Percentiles rank a stretch among this genome's conserved stretches.
phyloP scores from a whole-genome alignment of 2,888 invertebrate genomes.

The Chloroclysta siterata region DNA sequence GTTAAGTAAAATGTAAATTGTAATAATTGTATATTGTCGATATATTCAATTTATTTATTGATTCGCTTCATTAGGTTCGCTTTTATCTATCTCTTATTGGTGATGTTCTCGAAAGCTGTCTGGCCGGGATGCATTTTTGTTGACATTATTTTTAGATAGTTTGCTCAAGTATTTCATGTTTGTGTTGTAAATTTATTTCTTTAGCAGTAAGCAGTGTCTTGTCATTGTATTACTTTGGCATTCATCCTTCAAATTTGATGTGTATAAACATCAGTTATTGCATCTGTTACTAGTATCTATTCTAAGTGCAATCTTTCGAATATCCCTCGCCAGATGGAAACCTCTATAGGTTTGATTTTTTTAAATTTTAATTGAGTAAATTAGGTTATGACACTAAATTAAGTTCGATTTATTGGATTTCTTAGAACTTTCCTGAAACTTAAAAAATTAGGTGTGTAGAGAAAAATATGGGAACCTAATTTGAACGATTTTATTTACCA shows the following conservation, averaged over 20 bases:
- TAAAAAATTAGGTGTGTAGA: constrained; percentile 70
- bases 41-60: constrained; percentile 83
- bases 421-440: constrained; percentile 67
- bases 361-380: constrained; percentile 60
- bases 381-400: constrained; percentile 51
- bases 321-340: constrained; percentile 77
- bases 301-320: constrained; percentile 41
- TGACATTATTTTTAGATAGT: constrained; percentile 57
- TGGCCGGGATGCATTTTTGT: constrained; percentile 77
- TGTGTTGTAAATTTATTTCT: constrained; percentile 72
- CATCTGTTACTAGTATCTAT: constrained; percentile 14
- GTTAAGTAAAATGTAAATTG: constrained; percentile 83
- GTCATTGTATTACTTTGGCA: constrained; percentile 46
- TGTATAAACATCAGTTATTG: constrained; percentile 7
- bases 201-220: constrained; percentile 65
- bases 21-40: constrained; percentile 83
- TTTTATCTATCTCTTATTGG: constrained; percentile 61
- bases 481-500: constrained; percentile 79
- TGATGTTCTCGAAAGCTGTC: constrained; percentile 66
- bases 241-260: constrained; percentile 21
- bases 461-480: constrained; percentile 67
- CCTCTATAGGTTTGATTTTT: constrained; percentile 63
- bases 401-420: constrained; percentile 73
- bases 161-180: constrained; percentile 77
- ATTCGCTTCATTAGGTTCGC: constrained; percentile 77